A percentile compares a stretch with the other conserved stretches of the same genome.
These are phyloP conservation scores for Coboldia fuscipes DNA, from an alignment of 1,140 invertebrate species.

Conservation along the genomic window DNA sequence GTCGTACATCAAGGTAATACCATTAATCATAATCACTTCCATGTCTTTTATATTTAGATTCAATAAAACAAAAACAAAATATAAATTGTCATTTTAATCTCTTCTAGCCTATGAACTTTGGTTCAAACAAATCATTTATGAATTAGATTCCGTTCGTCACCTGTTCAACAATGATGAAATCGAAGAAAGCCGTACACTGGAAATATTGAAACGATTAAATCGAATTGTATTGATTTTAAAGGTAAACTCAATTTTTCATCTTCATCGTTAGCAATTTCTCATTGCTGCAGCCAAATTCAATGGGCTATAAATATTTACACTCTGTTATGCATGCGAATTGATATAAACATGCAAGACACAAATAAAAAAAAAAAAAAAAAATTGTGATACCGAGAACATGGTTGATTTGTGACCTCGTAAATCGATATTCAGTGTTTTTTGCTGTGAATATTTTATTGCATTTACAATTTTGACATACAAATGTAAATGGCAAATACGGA, in stretches of 20 bases:
- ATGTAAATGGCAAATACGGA: too few relatives aligned
- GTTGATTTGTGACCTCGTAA: too few relatives aligned
- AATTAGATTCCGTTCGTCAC: slow-evolving; percentile 77
- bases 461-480: too few relatives aligned
- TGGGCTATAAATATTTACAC: too few relatives aligned
- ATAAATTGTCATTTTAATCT: slow-evolving; percentile 6
- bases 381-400: too few relatives aligned
- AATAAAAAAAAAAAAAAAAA: too few relatives aligned
- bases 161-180: slow-evolving; percentile 58
- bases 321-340: too few relatives aligned
- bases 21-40: not conserved
- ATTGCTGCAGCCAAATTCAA: too few relatives aligned
- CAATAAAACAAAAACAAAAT: not conserved
- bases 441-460: too few relatives aligned
- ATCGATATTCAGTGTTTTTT: too few relatives aligned
- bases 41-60: not conserved
- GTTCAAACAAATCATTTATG: slow-evolving; percentile 99
- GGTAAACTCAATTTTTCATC: slow-evolving; percentile 32
- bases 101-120: slow-evolving; percentile 89
- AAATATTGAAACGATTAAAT: slow-evolving; percentile 80
- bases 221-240: slow-evolving; percentile 86
- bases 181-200: slow-evolving; percentile 80
- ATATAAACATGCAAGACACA: too few relatives aligned
- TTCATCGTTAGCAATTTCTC: too few relatives aligned
- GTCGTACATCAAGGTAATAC: slow-evolving; percentile 85